Conservation (phyloP, 1,140 invertebrate species). For the Zaprionus tsacasi region DNA sequence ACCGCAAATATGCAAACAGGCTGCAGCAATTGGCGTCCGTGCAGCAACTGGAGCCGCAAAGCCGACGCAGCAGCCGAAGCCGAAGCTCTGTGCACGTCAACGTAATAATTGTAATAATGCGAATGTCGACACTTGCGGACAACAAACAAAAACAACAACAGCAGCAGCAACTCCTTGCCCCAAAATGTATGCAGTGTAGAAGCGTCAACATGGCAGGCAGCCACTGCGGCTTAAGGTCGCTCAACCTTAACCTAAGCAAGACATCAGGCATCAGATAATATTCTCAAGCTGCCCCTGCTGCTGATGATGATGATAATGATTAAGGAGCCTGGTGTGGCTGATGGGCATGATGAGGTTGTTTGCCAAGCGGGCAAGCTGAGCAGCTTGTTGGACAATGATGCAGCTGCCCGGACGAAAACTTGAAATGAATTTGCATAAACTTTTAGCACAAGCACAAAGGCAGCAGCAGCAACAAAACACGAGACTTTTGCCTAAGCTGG, state of each 20-base stretch:
- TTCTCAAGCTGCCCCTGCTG: constrained; percentile 26
- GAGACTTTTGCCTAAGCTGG: constrained; percentile 6
- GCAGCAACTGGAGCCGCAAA: constrained; percentile 21
- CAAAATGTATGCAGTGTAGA: constrained; percentile 40
- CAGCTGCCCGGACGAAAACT: constrained; percentile 50
- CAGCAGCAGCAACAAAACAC: constrained; percentile 24
- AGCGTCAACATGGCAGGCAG: constrained; percentile 30
- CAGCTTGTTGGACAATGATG: constrained; percentile 13
- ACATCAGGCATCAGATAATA: constrained; percentile 50
- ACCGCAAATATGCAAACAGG: constrained; percentile 70
- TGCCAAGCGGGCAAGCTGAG: neutral
- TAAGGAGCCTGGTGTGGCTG: constrained; percentile 30
- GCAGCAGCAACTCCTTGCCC: constrained; percentile 35
- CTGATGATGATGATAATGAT: constrained; percentile 32
- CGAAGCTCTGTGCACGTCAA: constrained; percentile 54
- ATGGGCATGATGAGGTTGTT: constrained; percentile 28
- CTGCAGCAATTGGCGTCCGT: constrained; percentile 27
- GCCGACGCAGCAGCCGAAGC: constrained; percentile 35
- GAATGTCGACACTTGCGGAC: constrained; percentile 75
- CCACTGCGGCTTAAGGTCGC: constrained; percentile 41
- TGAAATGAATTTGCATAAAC: constrained; percentile 81
- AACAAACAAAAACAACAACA: constrained; percentile 44
- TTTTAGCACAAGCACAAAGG: constrained; percentile 52
- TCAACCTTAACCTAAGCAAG: constrained; percentile 47
- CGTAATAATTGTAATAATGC: constrained; percentile 80